Percentiles rank a stretch among this genome's conserved stretches.
phyloP scores from a whole-genome alignment of 1,140 invertebrate species.

The Bilobella aurantiaca region DNA sequence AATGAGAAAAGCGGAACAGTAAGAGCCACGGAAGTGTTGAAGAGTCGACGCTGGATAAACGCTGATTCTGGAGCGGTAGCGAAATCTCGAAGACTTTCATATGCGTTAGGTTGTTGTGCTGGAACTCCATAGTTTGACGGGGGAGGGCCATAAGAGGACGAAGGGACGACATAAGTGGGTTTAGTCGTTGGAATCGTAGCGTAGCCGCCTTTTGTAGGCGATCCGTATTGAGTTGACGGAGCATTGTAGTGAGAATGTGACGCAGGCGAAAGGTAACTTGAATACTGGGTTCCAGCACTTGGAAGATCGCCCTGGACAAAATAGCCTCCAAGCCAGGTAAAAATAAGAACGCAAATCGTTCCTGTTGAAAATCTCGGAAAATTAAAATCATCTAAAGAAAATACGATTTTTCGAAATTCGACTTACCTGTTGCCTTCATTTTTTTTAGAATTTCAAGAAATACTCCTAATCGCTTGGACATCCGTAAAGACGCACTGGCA shows the following conservation, averaged over 20 bases:
- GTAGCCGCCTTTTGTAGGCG: background rate
- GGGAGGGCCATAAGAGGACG: background rate
- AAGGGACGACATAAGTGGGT: background rate
- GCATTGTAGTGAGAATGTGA: background rate
- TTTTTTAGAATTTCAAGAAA: too few relatives aligned
- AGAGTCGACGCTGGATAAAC: slow-evolving; percentile 20
- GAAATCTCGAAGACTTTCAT: slow-evolving; percentile 17
- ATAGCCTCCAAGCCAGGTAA: background rate
- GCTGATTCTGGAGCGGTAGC: slow-evolving; percentile 6
- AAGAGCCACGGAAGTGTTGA: slow-evolving; percentile 28
- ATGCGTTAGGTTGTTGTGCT: slow-evolving; percentile 5
- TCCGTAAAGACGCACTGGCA: too few relatives aligned
- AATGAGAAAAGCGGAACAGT: slow-evolving; percentile 33
- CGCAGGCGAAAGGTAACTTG: background rate
- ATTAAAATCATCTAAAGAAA: too few relatives aligned
- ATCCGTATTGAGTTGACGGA: background rate
- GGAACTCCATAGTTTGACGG: slow-evolving; percentile 3
- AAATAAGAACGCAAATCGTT: too few relatives aligned
- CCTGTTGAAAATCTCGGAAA: too few relatives aligned
- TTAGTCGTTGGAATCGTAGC: background rate
- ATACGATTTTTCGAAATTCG: too few relatives aligned
- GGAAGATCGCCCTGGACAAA: background rate
- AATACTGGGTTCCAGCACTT: background rate
- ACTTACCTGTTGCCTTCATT: too few relatives aligned
- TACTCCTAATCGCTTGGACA: too few relatives aligned